Evolutionary conservation across 2,113 vertebrate genomes (phyloP).

Genomic region (Willisornis vidua): DNA sequence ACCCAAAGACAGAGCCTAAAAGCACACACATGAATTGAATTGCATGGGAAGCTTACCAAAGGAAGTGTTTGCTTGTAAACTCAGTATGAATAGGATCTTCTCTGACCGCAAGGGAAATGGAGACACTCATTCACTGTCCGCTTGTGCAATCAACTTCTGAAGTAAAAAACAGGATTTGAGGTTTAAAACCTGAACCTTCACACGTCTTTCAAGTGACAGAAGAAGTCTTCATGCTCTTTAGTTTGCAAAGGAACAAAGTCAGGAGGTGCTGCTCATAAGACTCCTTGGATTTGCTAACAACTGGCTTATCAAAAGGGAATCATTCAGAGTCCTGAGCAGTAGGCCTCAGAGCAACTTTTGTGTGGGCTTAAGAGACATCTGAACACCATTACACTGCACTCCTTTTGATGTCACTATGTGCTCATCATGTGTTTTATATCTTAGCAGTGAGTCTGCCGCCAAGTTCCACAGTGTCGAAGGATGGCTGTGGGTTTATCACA

Average conservation of each 20-base stretch:
- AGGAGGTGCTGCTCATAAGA: constrained; percentile 54
- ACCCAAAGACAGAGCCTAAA: neutral
- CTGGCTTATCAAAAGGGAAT: constrained; percentile 11
- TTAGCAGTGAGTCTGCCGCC: neutral
- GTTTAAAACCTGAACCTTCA: constrained; percentile 55
- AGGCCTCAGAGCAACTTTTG: neutral
- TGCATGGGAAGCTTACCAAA: constrained; percentile 50
- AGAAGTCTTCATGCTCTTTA: constrained; percentile 23
- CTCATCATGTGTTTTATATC: constrained; percentile 33
- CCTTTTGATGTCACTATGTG: constrained; percentile 30
- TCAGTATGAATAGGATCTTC: constrained; percentile 60
- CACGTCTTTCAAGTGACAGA: constrained; percentile 41
- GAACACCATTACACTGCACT: constrained; percentile 18
- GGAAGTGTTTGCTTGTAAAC: constrained; percentile 61
- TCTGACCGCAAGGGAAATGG: constrained; percentile 49
- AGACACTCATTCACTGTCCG: constrained; percentile 39
- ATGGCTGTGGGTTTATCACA: constrained; percentile 2
- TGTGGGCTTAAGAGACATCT: constrained; percentile 12
- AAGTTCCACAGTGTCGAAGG: neutral
- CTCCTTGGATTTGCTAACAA: constrained; percentile 10
- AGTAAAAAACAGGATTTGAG: constrained; percentile 53
- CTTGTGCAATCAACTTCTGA: constrained; percentile 61
- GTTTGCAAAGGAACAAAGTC: neutral
- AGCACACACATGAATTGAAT: constrained; percentile 6
- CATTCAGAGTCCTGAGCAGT: neutral